Evolutionary conservation across 2,888 invertebrate genomes (phyloP), one percentile per base, ranked within the genome.

Genomic region (Tipula helvola): DNA sequence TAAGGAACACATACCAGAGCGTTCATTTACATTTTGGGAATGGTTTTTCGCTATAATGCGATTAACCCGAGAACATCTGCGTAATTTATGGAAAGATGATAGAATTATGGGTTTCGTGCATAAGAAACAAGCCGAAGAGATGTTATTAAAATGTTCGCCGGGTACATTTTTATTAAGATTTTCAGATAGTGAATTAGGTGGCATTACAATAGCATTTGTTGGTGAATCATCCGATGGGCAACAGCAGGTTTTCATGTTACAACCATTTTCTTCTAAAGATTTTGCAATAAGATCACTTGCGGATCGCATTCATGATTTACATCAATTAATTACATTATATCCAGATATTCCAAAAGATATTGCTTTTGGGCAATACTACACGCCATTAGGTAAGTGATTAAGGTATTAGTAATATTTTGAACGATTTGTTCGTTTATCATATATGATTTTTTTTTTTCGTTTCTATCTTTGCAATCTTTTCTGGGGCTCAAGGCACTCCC

Each of bases 1-100:
- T 91, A 98, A 98, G 91, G 97, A 98, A 90, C 97, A 98, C 0
- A 91, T 99, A 85, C 96, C 96, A 0, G 97, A 97, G 88, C 93
- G 98, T 87, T 96, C 95, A 90, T 99, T 99, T 91, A 99, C 99
- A 0, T 99, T 99, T 92, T 99, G 99, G 99, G 99, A 99, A 92
- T 99, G 99, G 99, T 99, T 99, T 92, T 99, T 98, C 92, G 97
- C 98, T 88, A 97, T 99, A 1, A 97, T 99, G 94, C 99, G 99
- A 91, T 94, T 99, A 87, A 98, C 98, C 36, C 94, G 97, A 90
- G 99, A 99, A 91, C 98, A 98, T 91, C 92, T 99, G 88, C 92
- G 97, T 88, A 96, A 95, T 36, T 96, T 97, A 83, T 99, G 99
- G 99, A 96, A 96, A 88, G 98, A 98, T 89, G 96, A 96, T 36